Base-by-base conservation (phyloP, 2,888 invertebrate genomes). In the Bedellia somnulentella region DNA sequence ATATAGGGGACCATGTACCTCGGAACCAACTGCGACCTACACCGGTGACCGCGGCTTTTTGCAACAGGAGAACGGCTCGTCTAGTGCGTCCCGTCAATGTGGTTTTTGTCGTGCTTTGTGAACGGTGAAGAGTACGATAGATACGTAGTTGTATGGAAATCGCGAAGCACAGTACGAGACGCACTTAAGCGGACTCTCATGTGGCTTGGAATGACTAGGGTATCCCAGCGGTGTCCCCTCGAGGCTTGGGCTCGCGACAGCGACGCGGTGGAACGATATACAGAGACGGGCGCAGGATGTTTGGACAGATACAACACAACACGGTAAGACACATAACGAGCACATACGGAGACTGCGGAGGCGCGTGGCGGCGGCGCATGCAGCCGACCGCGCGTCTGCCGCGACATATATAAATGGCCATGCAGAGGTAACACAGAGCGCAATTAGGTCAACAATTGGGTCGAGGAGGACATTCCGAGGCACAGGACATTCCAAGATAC, bases 401-500 rank as follows among this genome's bases (percentile, higher is more conserved):
- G 25, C 15, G 30, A 53, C 54, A 52, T 52, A 58, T 53, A 51
- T 53, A 9, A 18, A 60, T 57, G 61, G 67, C 60, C 70, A 68
- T 68, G 71, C 70, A 68, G 48, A 58, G 66, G 59, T 57, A 49
- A 66, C 59, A 61, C 49, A 52, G 63, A 63, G 62, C 64, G 59
- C 56, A 59, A 54, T 55, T 45, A 55, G 60, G 59, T 61, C 57
- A 57, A 67, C 60, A 52, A 54, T 57, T 62, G 63, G 63, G 57
- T 63, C 62, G 67, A 75, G 75, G 75, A 73, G 73, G 75, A 76
- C 77, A 77, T 77, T 77, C 77, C 77, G 77, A 77, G 77, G 77
- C 76, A 77, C 77, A 75, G 70, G 76, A 76, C 77, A 77, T 77
- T 77, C 77, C 77, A 77, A 77, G 77, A 77, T 77, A 77, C 76